Evolutionary conservation across 2,113 vertebrate genomes (phyloP).

Genomic region (Stercorarius parasiticus): DNA sequence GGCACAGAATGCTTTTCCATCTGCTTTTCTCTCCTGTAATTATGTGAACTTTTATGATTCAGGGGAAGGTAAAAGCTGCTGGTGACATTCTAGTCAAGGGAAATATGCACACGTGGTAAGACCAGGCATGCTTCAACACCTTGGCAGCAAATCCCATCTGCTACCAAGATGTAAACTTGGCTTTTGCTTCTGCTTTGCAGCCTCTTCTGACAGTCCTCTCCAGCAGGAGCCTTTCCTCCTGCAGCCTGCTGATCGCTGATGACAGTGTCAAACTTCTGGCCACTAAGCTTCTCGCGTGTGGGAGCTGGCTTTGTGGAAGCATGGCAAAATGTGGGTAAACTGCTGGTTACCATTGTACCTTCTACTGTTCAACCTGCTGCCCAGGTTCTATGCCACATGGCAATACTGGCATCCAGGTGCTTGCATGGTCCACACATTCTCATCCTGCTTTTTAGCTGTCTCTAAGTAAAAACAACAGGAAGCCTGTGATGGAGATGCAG

Average conservation of each 20-base stretch:
- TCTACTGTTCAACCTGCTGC: neutral
- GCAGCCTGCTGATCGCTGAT: neutral
- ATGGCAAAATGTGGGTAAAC: neutral
- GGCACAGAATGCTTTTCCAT: neutral
- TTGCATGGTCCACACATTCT: neutral
- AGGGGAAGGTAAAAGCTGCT: neutral
- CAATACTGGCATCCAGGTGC: neutral
- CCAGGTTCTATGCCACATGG: fast-evolving
- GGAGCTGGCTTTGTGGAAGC: neutral
- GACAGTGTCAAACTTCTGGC: neutral
- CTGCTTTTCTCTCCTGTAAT: neutral
- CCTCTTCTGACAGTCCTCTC: neutral
- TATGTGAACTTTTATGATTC: neutral
- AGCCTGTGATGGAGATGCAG: neutral
- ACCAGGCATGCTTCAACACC: neutral
- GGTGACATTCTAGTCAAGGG: neutral
- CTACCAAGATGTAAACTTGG: neutral
- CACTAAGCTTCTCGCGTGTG: fast-evolving
- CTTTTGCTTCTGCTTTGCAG: neutral
- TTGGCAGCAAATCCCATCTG: neutral
- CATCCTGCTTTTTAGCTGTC: neutral
- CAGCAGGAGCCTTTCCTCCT: neutral
- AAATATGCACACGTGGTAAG: neutral
- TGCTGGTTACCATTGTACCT: neutral
- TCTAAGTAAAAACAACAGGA: neutral